Base-by-base conservation (phyloP, 2,888 invertebrate species). In the Corbicula japonica region DNA sequence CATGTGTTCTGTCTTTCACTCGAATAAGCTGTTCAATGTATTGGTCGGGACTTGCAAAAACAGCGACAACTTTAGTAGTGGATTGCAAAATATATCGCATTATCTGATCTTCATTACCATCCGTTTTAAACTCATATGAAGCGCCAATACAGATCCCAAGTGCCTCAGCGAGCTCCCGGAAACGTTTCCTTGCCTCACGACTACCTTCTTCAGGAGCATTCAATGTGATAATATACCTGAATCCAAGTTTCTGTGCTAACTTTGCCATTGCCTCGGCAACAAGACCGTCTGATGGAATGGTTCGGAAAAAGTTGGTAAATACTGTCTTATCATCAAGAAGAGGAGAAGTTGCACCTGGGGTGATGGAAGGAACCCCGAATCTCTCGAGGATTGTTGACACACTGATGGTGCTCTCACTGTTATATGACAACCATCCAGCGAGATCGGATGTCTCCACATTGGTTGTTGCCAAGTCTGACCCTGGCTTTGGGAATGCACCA, bases 351-450 rank as follows among this genome's bases (percentile, higher is more conserved):
- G 92, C 91, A 0, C 87, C 89, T 12, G 90, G 89, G 8, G 88
- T 87, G 21, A 93, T 90, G 85, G 95, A 94, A 0, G 95, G 95
- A 41, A 95, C 93, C 48, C 93, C 90, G 87, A 95, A 79, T 28
- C 77, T 66, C 26, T 88, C 82, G 10, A 90, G 61, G 28, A 89
- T 78, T n/a, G 80, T 80, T 2, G 89, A 85, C 5, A 89, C 79
- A 21, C 85, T 85, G 0, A 90, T 86, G 0, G 91, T 91, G n/a
- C 87, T 88, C 54, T 87, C 83, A 58, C 89, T 89, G 70, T 88
- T 88, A 58, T 89, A 91, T 15, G 86, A 86, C 78, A 91, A 73
- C 91, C 91, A 91, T 2, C 88, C 87, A 0, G 85, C 75, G 6
- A 89, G 72, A 46, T 83, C 80, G 15, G 82, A 74, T 1, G 76